A percentile compares a stretch with the other conserved stretches of the same genome.
Evolutionary conservation across 2,888 invertebrate species (phyloP).

Genomic region (Elysia crispata): DNA sequence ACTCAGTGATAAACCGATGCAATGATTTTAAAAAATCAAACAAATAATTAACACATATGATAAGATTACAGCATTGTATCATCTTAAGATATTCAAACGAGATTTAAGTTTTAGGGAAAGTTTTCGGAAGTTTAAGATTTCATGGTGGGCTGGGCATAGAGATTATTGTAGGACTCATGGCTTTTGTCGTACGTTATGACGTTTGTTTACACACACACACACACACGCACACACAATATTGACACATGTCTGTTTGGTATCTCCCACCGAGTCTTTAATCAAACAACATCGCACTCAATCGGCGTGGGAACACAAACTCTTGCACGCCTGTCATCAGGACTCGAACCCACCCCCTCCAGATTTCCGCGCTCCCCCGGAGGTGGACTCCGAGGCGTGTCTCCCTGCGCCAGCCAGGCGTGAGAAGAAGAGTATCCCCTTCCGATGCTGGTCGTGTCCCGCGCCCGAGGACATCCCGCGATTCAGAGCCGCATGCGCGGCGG

Average conservation of each 20-base stretch:
- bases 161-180: no score
- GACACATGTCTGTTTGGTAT: no score
- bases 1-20: no score
- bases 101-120: no score
- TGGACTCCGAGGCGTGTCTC: slow-evolving; percentile 7
- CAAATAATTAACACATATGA: no score
- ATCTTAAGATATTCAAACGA: no score
- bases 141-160: no score
- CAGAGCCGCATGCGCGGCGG: neutral
- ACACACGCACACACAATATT: neutral
- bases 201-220: neutral
- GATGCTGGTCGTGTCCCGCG: neutral
- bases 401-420: slow-evolving; percentile 35
- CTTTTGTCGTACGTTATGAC: neutral
- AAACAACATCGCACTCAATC: neutral
- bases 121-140: no score
- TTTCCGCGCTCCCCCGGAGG: neutral
- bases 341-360: slow-evolving; percentile 38
- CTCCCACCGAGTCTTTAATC: neutral
- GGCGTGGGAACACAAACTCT: neutral
- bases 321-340: slow-evolving; percentile 28
- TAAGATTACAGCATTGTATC: no score
- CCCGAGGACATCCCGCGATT: neutral
- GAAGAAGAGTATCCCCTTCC: slow-evolving; percentile 43
- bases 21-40: no score